phyloP scores from a whole-genome alignment of 2,888 invertebrate species.

The Tetragonula carbonaria region DNA sequence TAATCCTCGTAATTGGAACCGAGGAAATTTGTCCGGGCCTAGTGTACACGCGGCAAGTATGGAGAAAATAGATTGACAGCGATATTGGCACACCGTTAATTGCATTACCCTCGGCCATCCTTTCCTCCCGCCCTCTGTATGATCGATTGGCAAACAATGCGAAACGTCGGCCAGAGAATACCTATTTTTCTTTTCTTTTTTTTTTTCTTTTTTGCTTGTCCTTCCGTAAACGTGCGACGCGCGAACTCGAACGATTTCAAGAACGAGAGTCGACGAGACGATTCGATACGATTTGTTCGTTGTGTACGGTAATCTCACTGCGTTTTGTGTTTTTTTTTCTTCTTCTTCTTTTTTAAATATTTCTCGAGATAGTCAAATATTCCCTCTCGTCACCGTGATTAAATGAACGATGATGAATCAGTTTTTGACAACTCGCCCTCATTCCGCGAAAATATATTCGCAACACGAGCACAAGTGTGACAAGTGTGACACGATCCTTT shows the following conservation, averaged over 20 bases:
- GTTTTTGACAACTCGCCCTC: not conserved
- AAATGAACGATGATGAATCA: not conserved
- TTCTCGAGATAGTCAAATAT: no score
- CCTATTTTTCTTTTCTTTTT: not conserved
- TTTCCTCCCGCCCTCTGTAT: not conserved
- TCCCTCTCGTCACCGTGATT: not conserved
- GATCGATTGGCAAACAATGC: slow-evolving; percentile 25
- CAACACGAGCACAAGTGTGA: no score
- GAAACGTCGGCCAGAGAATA: not conserved
- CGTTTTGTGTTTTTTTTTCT: not conserved
- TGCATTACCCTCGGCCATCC: slow-evolving; percentile 12
- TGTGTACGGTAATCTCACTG: not conserved
- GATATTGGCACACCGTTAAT: slow-evolving; percentile 48
- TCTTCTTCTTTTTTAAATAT: no score
- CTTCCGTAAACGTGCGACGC: not conserved
- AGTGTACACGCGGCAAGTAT: slow-evolving; percentile 8
- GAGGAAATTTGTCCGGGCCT: slow-evolving; percentile 48
- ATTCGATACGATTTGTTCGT: not conserved
- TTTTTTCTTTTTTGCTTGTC: not conserved
- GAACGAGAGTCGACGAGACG: not conserved
- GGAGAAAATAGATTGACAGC: slow-evolving; percentile 40
- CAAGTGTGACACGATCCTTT: no score
- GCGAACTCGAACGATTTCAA: not conserved
- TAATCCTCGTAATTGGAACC: slow-evolving; percentile 57
- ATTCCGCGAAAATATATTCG: not conserved